phyloP scores from a whole-genome alignment of 2,888 invertebrate species.

The Caenorhabditis sp. region DNA sequence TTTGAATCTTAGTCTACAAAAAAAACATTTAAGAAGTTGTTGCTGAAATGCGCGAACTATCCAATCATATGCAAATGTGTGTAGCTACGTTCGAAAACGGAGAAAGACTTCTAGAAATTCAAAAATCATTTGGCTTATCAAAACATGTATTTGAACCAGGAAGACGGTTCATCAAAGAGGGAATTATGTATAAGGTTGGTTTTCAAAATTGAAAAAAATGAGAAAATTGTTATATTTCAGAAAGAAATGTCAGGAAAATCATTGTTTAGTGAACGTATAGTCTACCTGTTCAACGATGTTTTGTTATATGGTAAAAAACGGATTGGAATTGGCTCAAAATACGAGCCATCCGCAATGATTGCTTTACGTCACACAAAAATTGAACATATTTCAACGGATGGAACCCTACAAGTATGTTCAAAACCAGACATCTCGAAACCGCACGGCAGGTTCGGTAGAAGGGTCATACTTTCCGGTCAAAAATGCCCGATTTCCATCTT shows the following conservation, averaged over 20 bases:
- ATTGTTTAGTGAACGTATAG: slow-evolving; percentile 36
- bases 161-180: slow-evolving; percentile 41
- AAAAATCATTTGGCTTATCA: slow-evolving; percentile 28
- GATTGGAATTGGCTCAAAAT: slow-evolving; percentile 30
- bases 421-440: too few species aligned
- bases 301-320: slow-evolving; percentile 47
- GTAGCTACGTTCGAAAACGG: slow-evolving; percentile 46
- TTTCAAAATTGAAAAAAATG: slow-evolving; percentile 5
- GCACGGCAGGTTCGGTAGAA: too few species aligned
- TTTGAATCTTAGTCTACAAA: too few species aligned
- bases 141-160: slow-evolving; percentile 45
- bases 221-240: slow-evolving; percentile 12
- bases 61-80: slow-evolving; percentile 42
- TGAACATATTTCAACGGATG: slow-evolving; percentile 30
- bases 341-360: slow-evolving; percentile 39
- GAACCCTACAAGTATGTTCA: slow-evolving; percentile 35
- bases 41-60: slow-evolving; percentile 32
- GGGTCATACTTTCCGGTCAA: too few species aligned
- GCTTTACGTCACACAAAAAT: slow-evolving; percentile 34
- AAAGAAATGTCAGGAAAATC: slow-evolving; percentile 34
- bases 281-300: slow-evolving; percentile 50
- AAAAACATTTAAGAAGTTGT: slow-evolving; percentile 39
- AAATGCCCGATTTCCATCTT: too few species aligned
- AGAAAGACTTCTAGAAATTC: slow-evolving; percentile 36
- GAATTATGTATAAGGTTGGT: slow-evolving; percentile 32